A percentile compares a stretch with the other conserved stretches of the same genome.
Conservation (phyloP, 2,888 invertebrate genomes). For the Cheilosia variabilis region DNA sequence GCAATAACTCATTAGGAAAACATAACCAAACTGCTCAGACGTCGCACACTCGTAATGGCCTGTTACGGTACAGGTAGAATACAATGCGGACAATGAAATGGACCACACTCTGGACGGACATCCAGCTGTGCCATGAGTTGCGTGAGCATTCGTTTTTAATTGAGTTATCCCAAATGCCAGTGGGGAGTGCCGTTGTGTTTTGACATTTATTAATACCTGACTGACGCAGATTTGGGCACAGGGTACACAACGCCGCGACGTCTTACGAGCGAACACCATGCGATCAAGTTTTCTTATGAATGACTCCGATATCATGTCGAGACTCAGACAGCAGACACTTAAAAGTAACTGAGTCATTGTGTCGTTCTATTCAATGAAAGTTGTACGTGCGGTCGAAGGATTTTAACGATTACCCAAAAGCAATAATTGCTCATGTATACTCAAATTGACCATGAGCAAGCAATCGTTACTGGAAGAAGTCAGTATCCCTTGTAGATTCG, state of each 20-base stretch:
- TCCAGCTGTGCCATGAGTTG: constrained; percentile 80
- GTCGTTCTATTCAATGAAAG: constrained; percentile 4
- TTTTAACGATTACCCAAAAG: constrained; percentile 13
- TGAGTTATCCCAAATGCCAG: constrained; percentile 79
- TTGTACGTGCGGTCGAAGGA: constrained; percentile 13
- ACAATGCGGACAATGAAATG: constrained; percentile 51
- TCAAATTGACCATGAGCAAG: constrained; percentile 14
- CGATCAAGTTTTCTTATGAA: constrained; percentile 52
- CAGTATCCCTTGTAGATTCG: constrained; percentile 6
- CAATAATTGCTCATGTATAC: constrained; percentile 38
- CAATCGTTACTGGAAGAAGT: constrained; percentile 21
- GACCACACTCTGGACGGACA: constrained; percentile 72
- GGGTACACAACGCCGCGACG: constrained; percentile 25
- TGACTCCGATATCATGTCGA: constrained; percentile 18
- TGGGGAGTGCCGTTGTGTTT: constrained; percentile 79
- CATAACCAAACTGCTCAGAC: constrained; percentile 25
- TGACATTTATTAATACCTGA: constrained; percentile 83
- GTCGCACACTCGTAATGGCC: constrained; percentile 22
- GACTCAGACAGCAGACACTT: constrained; percentile 16
- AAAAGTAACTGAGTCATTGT: constrained; percentile 40
- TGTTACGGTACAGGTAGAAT: constrained; percentile 35
- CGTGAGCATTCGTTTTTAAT: constrained; percentile 80
- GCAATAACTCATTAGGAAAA: constrained; percentile 10
- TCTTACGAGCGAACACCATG: constrained; percentile 59
- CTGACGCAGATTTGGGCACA: constrained; percentile 81